phyloP scores from a whole-genome alignment of 2,113 vertebrate species.

The Perca flavescens region DNA sequence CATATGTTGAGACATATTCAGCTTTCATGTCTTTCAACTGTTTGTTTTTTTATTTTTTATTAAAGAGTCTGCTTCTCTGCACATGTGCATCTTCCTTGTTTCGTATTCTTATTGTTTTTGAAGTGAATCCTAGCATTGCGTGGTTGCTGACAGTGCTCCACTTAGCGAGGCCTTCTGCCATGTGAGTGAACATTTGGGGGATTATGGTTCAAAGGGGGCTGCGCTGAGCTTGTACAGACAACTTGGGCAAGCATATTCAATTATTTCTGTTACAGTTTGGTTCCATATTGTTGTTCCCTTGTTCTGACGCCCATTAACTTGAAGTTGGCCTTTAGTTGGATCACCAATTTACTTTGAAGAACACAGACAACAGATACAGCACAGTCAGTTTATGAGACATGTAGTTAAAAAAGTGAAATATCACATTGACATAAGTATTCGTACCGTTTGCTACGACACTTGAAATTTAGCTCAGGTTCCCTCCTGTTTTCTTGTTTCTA shows the following conservation, averaged over 20 bases:
- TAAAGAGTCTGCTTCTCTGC: conserved; percentile 43
- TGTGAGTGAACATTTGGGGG: conserved; percentile 25
- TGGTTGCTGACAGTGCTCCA: conserved; percentile 56
- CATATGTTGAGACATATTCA: conserved; percentile 68
- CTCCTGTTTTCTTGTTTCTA: neutral
- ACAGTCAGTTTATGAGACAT: conserved; percentile 13
- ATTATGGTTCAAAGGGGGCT: conserved; percentile 48
- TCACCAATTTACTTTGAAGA: conserved; percentile 28
- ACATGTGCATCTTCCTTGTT: conserved; percentile 58
- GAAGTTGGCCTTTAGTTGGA: conserved; percentile 11
- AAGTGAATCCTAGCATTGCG: conserved; percentile 72
- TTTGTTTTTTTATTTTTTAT: conserved; percentile 44
- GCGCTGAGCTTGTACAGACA: conserved; percentile 37
- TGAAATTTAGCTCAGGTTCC: neutral
- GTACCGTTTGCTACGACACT: neutral
- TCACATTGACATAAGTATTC: too few species aligned
- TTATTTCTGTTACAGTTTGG: conserved; percentile 28
- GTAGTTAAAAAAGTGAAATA: neutral
- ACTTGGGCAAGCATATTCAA: conserved; percentile 15
- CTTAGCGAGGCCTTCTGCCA: conserved; percentile 41
- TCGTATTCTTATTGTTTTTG: conserved; percentile 62
- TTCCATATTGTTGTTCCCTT: conserved; percentile 17
- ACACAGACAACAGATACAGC: conserved; percentile 7
- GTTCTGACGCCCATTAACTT: conserved; percentile 31
- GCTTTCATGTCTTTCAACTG: conserved; percentile 65